Base-by-base conservation (phyloP, 1,140 invertebrate genomes). In the Diabrotica virgifera region DNA sequence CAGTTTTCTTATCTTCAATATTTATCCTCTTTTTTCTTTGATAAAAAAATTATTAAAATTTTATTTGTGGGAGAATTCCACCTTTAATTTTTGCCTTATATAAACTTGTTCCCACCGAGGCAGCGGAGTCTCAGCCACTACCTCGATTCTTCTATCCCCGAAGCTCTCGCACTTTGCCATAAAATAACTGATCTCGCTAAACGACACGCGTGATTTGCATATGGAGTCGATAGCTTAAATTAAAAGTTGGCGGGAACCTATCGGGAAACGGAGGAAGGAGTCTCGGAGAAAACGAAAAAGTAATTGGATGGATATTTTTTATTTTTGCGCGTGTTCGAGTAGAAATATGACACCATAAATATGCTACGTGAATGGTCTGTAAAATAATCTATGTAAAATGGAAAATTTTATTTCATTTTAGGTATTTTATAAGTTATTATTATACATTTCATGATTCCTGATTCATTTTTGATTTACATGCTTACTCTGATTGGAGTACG, bases 141-240 rank as follows among this genome's bases (percentile, higher is more conserved):
- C 58, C 36, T 57, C 58, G 38, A 50, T 66, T 70, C 71, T 70
- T 70, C 65, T 72, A 72, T 67, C 68, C 52, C 56, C 55, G 60
- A 59, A 59, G 36, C 38, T 59, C 60, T 63, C 67, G 64, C 62
- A 63, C 61, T 52, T 63, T 64, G 68, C 73, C 66, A 73, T 75
- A 75, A 75, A 75, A 75, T 75, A 75, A 73, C 73, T 70, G 74
- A 75, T 72, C 72, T 63, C 40, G 67, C 63, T 70, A 73, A 75
- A 74, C 74, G 74, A 71, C 74, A 74, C 70, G 71, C 74, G 74
- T 74, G 74, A 75, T 75, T 75, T 75, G 74, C 74, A 75, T 75
- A 71, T 72, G 72, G 62, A 72, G 68, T 65, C 66, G 66, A 66
- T 64, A 53, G 70, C 60, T 72, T 70, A 68, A 70, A 72, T 72